phyloP scores from a whole-genome alignment of 2,888 invertebrate species.

The Oegoconia quadripuncta region DNA sequence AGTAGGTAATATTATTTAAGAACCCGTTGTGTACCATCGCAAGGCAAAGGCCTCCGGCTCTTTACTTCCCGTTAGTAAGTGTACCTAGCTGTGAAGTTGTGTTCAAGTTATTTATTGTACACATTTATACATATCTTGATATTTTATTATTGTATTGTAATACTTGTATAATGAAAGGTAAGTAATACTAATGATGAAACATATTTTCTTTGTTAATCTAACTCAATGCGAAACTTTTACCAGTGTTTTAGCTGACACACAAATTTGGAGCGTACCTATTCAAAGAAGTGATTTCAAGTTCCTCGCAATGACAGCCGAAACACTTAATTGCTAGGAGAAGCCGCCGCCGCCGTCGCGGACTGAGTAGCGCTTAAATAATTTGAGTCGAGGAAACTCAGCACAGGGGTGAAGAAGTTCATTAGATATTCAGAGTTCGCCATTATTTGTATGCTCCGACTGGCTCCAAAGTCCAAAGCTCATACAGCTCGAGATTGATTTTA shows the following conservation, averaged over 20 bases:
- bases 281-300: slow-evolving; percentile 50
- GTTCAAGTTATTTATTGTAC: too few relatives aligned
- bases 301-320: slow-evolving; percentile 54
- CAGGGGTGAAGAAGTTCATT: slow-evolving; percentile 51
- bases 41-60: too few relatives aligned
- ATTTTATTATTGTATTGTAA: too few relatives aligned
- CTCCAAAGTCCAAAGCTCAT: slow-evolving; percentile 31
- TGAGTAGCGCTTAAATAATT: slow-evolving; percentile 46
- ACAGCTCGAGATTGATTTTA: slow-evolving; percentile 46
- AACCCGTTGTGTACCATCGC: too few relatives aligned
- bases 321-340: slow-evolving; percentile 53
- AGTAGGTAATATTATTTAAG: too few relatives aligned
- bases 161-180: too few relatives aligned
- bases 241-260: slow-evolving; percentile 24
- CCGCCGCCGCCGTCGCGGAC: slow-evolving; percentile 25
- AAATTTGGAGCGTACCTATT: slow-evolving; percentile 36
- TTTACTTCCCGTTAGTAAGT: too few relatives aligned
- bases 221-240: slow-evolving; percentile 15
- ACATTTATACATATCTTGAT: too few relatives aligned
- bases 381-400: slow-evolving; percentile 36
- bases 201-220: slow-evolving; percentile 11
- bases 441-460: slow-evolving; percentile 40
- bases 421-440: slow-evolving; percentile 48
- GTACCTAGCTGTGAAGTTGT: too few relatives aligned
- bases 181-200: slow-evolving; percentile 1